phyloP scores from a whole-genome alignment of 2,113 vertebrate species.

The Poecile atricapillus region DNA sequence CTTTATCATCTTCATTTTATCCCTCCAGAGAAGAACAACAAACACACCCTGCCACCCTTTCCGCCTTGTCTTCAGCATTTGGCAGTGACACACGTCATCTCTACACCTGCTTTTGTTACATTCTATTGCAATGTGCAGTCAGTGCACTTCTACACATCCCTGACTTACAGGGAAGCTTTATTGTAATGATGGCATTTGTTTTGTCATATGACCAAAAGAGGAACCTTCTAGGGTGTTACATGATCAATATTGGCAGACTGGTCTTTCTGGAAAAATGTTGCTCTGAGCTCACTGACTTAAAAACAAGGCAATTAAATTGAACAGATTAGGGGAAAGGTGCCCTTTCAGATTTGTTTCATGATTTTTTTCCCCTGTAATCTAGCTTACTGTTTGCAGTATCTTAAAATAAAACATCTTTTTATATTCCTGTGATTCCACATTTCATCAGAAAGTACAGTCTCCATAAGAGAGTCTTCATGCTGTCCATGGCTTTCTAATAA shows the following conservation, averaged over 20 bases:
- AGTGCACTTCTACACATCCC: neutral
- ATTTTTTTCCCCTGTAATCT: neutral
- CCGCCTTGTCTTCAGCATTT: neutral
- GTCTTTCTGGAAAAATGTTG: neutral
- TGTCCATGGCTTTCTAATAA: neutral
- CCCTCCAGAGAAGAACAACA: neutral
- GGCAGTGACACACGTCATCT: neutral
- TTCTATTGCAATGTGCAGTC: neutral
- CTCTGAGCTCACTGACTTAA: neutral
- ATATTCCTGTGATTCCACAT: neutral
- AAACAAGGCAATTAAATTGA: neutral
- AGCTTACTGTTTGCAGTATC: neutral
- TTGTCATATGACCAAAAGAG: neutral
- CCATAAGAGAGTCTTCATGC: neutral
- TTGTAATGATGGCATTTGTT: neutral
- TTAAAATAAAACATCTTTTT: neutral
- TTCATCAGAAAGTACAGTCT: neutral
- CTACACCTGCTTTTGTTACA: neutral
- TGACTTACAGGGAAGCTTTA: neutral
- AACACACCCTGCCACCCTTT: neutral
- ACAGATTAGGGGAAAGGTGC: neutral
- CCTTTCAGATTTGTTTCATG: neutral
- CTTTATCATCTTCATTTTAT: neutral
- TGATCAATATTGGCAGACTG: neutral
- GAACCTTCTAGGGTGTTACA: neutral